These are phyloP conservation scores for Phragmatobia fuliginosa DNA, from an alignment of 2,888 invertebrate species.

Conservation along the genomic window DNA sequence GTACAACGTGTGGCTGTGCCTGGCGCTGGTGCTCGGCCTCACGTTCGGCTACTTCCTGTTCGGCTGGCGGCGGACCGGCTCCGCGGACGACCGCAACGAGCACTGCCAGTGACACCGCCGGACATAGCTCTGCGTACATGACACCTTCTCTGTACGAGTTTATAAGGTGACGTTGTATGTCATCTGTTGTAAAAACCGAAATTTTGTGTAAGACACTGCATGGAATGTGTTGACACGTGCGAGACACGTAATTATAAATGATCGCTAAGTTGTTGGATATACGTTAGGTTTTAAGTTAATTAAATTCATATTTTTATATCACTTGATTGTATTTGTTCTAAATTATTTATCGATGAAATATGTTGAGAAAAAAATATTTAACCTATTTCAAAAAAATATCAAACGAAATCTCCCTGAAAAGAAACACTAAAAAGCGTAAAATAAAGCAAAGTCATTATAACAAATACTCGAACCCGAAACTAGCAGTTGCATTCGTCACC, in stretches of 20 bases:
- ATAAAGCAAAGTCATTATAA: too few species aligned
- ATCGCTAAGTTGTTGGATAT: not conserved
- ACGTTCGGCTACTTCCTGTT: constrained; percentile 97
- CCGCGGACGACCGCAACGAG: constrained; percentile 92
- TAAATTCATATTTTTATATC: not conserved
- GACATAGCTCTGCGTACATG: not conserved
- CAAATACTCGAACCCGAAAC: too few species aligned
- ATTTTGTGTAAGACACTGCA: not conserved
- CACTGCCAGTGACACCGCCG: constrained; percentile 92
- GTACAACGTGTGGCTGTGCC: constrained; percentile 97
- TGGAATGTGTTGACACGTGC: not conserved
- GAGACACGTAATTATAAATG: not conserved
- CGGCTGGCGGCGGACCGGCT: constrained; percentile 96
- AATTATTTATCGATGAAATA: not conserved
- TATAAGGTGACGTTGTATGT: not conserved
- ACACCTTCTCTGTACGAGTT: not conserved
- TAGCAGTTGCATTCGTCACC: too few species aligned
- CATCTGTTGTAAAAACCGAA: not conserved
- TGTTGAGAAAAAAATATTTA: not conserved
- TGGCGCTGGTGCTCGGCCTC: constrained; percentile 95
- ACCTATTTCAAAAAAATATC: not conserved
- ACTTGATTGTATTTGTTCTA: not conserved
- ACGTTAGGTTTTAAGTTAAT: not conserved
- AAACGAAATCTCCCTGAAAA: too few species aligned
- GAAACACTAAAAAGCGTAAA: not conserved